phyloP scores from a whole-genome alignment of 2,113 vertebrate species.

The Felis chaus region DNA sequence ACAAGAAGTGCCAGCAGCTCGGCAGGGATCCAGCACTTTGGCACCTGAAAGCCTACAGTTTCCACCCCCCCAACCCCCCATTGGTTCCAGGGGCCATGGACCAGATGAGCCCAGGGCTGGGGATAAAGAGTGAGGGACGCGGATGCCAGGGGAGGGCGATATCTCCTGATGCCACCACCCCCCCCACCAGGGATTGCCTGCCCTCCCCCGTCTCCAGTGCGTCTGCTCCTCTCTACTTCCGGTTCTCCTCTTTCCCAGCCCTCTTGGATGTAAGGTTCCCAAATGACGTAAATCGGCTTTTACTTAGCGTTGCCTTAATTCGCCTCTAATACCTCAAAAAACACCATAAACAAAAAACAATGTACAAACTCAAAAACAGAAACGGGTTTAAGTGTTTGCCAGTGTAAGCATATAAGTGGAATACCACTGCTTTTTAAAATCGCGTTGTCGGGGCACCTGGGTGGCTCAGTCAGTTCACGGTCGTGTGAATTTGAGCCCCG shows the following conservation, averaged over 20 bases:
- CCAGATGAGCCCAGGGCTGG: background rate
- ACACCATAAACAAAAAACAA: background rate
- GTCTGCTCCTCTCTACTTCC: background rate
- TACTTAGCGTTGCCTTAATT: background rate
- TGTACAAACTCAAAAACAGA: background rate
- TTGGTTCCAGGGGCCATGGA: background rate
- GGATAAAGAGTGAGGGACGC: background rate
- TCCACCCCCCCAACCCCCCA: background rate
- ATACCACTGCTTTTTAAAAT: background rate
- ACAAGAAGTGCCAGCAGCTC: background rate
- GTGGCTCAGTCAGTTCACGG: background rate
- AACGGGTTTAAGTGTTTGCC: background rate
- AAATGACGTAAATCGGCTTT: background rate
- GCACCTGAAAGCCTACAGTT: background rate
- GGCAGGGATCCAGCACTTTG: background rate
- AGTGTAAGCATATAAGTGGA: background rate
- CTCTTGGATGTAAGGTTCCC: background rate
- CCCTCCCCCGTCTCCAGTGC: background rate
- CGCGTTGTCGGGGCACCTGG: background rate
- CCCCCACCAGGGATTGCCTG: background rate
- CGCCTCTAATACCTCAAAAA: background rate
- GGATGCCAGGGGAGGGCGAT: background rate
- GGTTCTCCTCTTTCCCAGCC: background rate
- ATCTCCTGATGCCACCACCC: too few relatives aligned
- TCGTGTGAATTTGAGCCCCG: background rate